A percentile compares a stretch with the other conserved stretches of the same genome.
Conservation (phyloP, 2,797 vertebrate genomes). For the Sebastes diploproa region DNA sequence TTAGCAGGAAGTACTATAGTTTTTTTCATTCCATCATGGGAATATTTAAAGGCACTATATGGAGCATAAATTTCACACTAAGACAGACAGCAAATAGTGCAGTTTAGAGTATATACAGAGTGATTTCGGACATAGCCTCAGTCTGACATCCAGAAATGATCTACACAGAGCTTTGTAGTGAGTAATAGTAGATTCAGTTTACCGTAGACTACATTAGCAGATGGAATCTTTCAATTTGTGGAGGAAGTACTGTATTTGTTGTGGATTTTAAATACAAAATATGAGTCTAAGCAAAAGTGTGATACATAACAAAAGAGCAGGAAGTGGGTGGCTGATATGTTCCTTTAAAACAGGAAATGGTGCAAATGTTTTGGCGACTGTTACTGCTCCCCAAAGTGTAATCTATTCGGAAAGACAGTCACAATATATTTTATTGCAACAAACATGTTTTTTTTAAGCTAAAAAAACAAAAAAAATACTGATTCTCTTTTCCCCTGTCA, state of each 20-base stretch:
- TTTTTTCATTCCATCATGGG: not conserved
- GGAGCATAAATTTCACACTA: not conserved
- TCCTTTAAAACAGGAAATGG: constrained; percentile 23
- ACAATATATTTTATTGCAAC: not conserved
- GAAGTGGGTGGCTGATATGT: not conserved
- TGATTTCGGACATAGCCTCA: too few species aligned
- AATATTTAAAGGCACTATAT: not conserved
- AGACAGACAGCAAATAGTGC: not conserved
- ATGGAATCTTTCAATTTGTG: not conserved
- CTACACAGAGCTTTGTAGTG: not conserved
- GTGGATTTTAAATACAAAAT: not conserved
- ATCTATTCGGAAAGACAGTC: constrained; percentile 7
- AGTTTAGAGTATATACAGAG: not conserved
- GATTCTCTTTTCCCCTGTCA: not conserved
- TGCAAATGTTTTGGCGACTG: not conserved
- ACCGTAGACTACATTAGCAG: constrained; percentile 3
- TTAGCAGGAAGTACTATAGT: not conserved
- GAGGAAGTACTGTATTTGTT: not conserved
- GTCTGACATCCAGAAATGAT: not conserved
- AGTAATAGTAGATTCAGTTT: not conserved
- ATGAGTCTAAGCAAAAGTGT: not conserved
- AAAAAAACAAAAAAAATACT: not conserved
- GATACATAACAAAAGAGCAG: not conserved
- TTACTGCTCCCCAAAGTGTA: constrained; percentile 1
- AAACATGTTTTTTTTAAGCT: not conserved